Evolutionary conservation across 2,888 invertebrate genomes (phyloP), one percentile per base, ranked within the genome.

Genomic region (Scaeva pyrastri): DNA sequence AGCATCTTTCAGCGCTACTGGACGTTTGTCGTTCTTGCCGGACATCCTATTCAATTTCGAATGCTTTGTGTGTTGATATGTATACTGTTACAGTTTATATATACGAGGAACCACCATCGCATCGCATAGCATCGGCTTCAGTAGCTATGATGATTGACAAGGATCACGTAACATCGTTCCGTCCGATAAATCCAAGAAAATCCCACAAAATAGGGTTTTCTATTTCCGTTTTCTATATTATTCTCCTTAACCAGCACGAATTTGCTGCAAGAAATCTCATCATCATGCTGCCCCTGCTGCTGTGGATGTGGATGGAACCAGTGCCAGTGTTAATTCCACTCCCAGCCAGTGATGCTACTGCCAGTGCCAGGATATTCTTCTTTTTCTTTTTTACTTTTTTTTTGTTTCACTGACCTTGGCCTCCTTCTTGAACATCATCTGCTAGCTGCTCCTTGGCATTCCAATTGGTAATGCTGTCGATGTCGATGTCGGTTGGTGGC

Each of bases 121-220:
- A 31, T 5, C 31, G 8, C 31, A 31, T 1, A 41, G 50, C 52
- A 48, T 5, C n/a, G n/a, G n/a, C n/a, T n/a, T 7, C n/a, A 16
- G 11, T 31, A 45, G 11, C 12, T 31, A 50, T 55, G 48, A 64
- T 55, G 55, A 64, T 45, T 62, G 64, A 70, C 66, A 75, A 39
- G 52, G 71, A 81, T 75, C 81, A 81, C 81, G 81, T 81, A 75
- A 75, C 81, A 75, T 56, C 39, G 75, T 55, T 75, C 36, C 45
- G 64, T 75, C 36, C 26, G 71, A 71, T 71, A 71, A 81, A 75
- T 50, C 75, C 43, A 45, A 75, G 75, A 71, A 56, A 81, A 81
- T 81, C 64, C 62, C 75, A 71, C 64, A 19, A 71, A 81, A 64
- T 64, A 71, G 75, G 55, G 31, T 71, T 75, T 41, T 58, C 60